phyloP scores from a whole-genome alignment of 2,888 invertebrate species.

The Gastrophysa polygoni region DNA sequence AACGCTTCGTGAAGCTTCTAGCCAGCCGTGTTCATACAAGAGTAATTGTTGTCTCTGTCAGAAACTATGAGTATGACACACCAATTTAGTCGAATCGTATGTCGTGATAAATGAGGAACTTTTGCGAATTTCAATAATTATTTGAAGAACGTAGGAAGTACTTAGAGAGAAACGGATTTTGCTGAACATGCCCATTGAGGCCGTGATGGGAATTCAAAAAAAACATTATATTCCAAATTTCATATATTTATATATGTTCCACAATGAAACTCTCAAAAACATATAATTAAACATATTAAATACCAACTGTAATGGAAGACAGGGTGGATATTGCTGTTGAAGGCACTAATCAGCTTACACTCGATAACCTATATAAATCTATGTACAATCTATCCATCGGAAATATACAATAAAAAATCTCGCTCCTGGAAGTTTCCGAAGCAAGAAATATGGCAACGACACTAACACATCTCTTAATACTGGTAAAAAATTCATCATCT shows the following conservation, averaged over 20 bases:
- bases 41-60: too few species aligned
- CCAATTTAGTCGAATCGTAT: too few species aligned
- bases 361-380: constrained; percentile 17
- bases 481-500: constrained; percentile 21
- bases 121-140: too few species aligned
- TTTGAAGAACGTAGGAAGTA: too few species aligned
- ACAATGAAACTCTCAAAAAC: constrained; percentile 14
- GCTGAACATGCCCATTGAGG: too few species aligned
- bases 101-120: too few species aligned
- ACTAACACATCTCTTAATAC: constrained; percentile 25
- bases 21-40: too few species aligned
- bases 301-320: constrained; percentile 40
- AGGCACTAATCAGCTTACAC: constrained; percentile 37
- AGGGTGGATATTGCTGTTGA: constrained; percentile 44
- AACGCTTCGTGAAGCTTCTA: too few species aligned
- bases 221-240: background rate
- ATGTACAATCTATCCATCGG: constrained; percentile 15
- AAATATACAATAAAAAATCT: constrained; percentile 8
- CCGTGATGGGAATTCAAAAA: background rate
- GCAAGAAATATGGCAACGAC: too few species aligned
- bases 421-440: too few species aligned
- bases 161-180: too few species aligned
- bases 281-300: constrained; percentile 25
- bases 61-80: too few species aligned
- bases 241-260: constrained; percentile 30